Conservation (phyloP, 2,888 invertebrate species). For the Caenorhabditis wallacei region DNA sequence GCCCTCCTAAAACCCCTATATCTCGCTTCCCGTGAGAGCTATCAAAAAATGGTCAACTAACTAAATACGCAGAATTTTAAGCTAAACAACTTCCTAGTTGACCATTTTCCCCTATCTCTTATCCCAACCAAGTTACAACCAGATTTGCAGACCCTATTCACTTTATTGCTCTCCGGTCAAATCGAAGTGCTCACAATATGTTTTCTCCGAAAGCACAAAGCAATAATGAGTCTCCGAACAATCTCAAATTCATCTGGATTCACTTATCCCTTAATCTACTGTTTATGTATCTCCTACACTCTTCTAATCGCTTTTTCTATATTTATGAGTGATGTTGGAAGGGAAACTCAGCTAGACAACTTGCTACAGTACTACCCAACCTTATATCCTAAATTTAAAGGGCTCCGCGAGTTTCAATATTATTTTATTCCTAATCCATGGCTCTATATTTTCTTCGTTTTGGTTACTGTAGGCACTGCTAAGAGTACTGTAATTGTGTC, state of each 20-base stretch:
- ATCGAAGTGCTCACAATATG: slow-evolving; percentile 34
- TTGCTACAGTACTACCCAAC: slow-evolving; percentile 11
- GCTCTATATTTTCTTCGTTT: slow-evolving; percentile 7
- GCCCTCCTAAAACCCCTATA: no score
- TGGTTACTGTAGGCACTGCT: background rate
- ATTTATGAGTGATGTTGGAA: background rate
- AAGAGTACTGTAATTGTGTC: slow-evolving; percentile 13
- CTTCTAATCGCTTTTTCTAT: background rate
- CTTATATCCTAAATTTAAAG: background rate
- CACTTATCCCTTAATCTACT: background rate
- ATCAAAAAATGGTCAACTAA: no score
- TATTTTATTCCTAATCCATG: slow-evolving; percentile 5
- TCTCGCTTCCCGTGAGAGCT: no score
- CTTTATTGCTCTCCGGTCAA: slow-evolving; percentile 17
- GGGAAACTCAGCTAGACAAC: background rate
- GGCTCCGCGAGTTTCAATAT: slow-evolving; percentile 23
- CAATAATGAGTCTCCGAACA: slow-evolving; percentile 1
- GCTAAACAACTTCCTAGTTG: background rate
- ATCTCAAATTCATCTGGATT: background rate
- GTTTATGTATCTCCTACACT: background rate
- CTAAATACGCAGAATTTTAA: background rate
- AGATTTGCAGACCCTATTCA: slow-evolving; percentile 8
- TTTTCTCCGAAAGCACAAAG: slow-evolving; percentile 34
- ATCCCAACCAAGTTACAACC: no score
- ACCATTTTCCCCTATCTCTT: background rate